Conservation (phyloP, 2,888 invertebrate genomes). For the Eilema depressum region DNA sequence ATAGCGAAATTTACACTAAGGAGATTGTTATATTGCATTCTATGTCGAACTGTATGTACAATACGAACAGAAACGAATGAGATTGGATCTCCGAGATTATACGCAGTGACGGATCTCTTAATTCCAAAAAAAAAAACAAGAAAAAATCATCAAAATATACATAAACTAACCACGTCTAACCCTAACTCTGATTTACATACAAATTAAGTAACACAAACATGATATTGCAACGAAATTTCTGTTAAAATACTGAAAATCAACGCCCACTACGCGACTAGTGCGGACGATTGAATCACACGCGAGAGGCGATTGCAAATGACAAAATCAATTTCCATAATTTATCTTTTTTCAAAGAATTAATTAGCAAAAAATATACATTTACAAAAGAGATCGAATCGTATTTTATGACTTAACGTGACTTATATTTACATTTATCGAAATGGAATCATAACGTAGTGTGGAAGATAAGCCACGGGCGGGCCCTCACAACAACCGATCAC, state of each 20-base stretch:
- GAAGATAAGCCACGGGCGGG: slow-evolving; percentile 77
- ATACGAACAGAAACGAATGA: slow-evolving; percentile 72
- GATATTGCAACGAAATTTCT: slow-evolving; percentile 84
- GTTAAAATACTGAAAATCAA: slow-evolving; percentile 65
- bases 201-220: slow-evolving; percentile 79
- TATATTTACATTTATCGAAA: slow-evolving; percentile 86
- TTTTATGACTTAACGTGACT: slow-evolving; percentile 84
- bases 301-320: slow-evolving; percentile 60
- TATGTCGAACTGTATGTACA: slow-evolving; percentile 78
- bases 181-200: slow-evolving; percentile 82
- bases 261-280: slow-evolving; percentile 55
- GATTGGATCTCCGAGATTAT: slow-evolving; percentile 86
- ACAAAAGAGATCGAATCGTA: slow-evolving; percentile 86
- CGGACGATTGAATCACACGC: slow-evolving; percentile 57
- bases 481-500: slow-evolving; percentile 70
- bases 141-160: slow-evolving; percentile 81
- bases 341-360: slow-evolving; percentile 63
- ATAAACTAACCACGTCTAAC: slow-evolving; percentile 75
- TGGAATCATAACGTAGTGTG: slow-evolving; percentile 84
- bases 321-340: slow-evolving; percentile 53
- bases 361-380: slow-evolving; percentile 86
- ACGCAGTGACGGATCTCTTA: slow-evolving; percentile 76
- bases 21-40: slow-evolving; percentile 82
- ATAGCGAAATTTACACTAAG: slow-evolving; percentile 84
- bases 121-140: slow-evolving; percentile 57